A percentile compares a stretch with the other conserved stretches of the same genome.
Evolutionary conservation across 1,140 invertebrate species (phyloP).

Genomic region (Centruroides sculpturatus): DNA sequence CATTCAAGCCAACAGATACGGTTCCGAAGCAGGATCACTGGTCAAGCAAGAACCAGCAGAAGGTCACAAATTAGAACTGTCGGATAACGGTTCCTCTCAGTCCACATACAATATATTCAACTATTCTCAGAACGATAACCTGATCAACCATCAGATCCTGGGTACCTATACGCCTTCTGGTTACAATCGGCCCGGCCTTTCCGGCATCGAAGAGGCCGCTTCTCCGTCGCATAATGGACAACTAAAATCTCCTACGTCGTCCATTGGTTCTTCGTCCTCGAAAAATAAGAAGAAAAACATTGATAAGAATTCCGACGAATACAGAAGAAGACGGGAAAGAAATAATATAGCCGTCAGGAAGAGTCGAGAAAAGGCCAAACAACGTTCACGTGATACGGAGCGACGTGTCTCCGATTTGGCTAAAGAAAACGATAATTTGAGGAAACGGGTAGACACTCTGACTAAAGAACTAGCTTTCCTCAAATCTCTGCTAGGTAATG

Average conservation of each 20-base stretch:
- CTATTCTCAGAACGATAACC: neutral
- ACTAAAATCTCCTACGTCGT: neutral
- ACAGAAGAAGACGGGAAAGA: constrained; percentile 72
- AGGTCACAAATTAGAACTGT: constrained; percentile 6
- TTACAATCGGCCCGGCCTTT: neutral
- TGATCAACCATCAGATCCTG: too few species aligned
- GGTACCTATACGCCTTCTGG: neutral
- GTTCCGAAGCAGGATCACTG: constrained; percentile 10
- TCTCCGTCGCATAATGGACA: neutral
- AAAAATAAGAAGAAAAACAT: constrained; percentile 26
- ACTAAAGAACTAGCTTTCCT: constrained; percentile 82
- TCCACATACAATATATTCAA: neutral
- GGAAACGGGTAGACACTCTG: constrained; percentile 81
- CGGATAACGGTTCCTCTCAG: neutral
- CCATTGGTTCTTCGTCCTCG: neutral
- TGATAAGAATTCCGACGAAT: constrained; percentile 87
- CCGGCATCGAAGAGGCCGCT: neutral
- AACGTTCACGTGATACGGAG: constrained; percentile 81
- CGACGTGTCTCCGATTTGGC: constrained; percentile 79
- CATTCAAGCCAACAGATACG: constrained; percentile 14
- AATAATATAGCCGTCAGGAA: constrained; percentile 97
- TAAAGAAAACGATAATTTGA: constrained; percentile 80
- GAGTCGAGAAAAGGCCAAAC: constrained; percentile 90
- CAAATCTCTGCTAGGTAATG: constrained; percentile 45
- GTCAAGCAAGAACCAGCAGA: constrained; percentile 16